Percentiles rank a stretch among this genome's conserved stretches.
These are phyloP conservation scores for Scytalopus superciliaris DNA, from an alignment of 2,113 vertebrate genomes.

Conservation along the genomic window DNA sequence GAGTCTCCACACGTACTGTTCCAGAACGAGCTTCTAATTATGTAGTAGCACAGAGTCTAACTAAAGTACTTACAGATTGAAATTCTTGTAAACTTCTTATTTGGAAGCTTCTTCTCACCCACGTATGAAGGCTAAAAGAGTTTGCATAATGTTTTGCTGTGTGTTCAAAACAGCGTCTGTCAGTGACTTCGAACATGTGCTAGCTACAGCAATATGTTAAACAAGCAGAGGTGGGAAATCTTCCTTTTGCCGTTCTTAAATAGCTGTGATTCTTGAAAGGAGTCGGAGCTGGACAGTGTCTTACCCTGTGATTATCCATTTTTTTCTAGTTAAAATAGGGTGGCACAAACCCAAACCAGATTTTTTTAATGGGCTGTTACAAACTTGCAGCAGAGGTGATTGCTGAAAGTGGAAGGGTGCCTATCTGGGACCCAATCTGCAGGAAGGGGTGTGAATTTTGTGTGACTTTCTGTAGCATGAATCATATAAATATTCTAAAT, in stretches of 20 bases:
- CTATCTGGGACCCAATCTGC: not conserved
- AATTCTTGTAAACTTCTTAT: conserved; percentile 75
- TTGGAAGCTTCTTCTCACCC: conserved; percentile 76
- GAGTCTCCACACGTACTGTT: not conserved
- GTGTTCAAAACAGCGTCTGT: conserved; percentile 82
- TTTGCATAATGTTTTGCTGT: conserved; percentile 80
- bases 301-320: not conserved
- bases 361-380: not conserved
- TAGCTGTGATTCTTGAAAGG: not conserved
- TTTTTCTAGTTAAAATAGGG: not conserved
- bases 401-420: not conserved
- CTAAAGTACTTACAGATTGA: conserved; percentile 62
- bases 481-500: not conserved
- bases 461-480: not conserved
- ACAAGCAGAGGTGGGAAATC: conserved; percentile 65
- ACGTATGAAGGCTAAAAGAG: conserved; percentile 75
- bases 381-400: not conserved
- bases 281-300: not conserved
- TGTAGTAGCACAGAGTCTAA: not conserved
- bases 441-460: not conserved
- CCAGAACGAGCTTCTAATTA: not conserved
- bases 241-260: not conserved
- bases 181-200: conserved; percentile 76
- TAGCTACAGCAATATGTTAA: conserved; percentile 75
- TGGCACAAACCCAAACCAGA: not conserved